These are phyloP conservation scores for Loriculus beryllinus DNA, from an alignment of 2,797 vertebrate species.

Conservation along the genomic window DNA sequence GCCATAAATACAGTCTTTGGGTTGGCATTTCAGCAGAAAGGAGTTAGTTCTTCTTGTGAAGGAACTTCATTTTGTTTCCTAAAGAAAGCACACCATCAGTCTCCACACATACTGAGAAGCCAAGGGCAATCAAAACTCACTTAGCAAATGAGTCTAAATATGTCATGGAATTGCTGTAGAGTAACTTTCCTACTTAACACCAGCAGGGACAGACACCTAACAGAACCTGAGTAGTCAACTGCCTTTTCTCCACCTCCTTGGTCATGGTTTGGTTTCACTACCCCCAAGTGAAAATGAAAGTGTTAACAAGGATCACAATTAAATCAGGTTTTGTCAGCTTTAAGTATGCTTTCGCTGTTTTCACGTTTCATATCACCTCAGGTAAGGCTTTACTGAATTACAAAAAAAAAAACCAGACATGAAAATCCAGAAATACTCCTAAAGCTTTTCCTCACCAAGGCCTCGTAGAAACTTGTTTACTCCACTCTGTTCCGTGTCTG, in stretches of 20 bases:
- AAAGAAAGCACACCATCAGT: slow-evolving; percentile 32
- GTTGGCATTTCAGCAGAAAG: slow-evolving; percentile 3
- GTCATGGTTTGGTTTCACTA: rapidly evolving
- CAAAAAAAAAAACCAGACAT: rapidly evolving
- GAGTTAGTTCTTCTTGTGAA: slow-evolving; percentile 95
- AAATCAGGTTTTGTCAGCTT: not conserved
- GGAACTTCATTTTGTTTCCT: slow-evolving; percentile 99
- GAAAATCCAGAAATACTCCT: not conserved
- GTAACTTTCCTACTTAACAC: not conserved
- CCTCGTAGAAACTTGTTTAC: slow-evolving; percentile 98
- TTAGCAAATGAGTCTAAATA: not conserved
- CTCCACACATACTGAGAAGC: not conserved
- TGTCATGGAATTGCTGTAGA: not conserved
- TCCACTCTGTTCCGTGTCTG: slow-evolving; percentile 96
- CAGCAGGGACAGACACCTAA: not conserved
- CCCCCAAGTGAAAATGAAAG: not conserved
- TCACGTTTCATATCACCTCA: not conserved
- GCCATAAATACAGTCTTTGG: not conserved
- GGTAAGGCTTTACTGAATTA: not conserved
- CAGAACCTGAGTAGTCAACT: not conserved
- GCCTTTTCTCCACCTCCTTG: not conserved
- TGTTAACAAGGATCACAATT: not conserved
- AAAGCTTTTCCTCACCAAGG: slow-evolving; percentile 83
- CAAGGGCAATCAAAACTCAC: not conserved
- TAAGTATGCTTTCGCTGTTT: not conserved